phyloP scores from a whole-genome alignment of 2,888 invertebrate species.

The Heliconius cydno region DNA sequence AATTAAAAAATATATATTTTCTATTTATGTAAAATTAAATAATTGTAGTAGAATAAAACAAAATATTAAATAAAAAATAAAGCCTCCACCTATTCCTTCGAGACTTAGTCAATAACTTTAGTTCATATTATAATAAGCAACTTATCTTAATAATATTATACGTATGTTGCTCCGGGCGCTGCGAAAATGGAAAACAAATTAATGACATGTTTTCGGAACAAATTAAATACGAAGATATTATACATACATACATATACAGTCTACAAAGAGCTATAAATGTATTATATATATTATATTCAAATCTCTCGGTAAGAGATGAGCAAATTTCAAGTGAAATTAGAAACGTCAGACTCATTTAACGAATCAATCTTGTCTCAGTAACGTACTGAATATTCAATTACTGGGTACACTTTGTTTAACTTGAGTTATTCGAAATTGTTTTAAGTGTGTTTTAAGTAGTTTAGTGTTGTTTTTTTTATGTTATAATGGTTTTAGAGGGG shows the following conservation, averaged over 20 bases:
- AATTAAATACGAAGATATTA: background rate
- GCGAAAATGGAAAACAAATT: slow-evolving; percentile 11
- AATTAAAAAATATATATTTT: background rate
- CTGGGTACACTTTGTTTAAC: background rate
- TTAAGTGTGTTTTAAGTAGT: background rate
- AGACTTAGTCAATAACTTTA: background rate
- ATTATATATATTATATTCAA: slow-evolving; percentile 1
- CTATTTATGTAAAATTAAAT: background rate
- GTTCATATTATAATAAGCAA: background rate
- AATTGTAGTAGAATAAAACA: background rate
- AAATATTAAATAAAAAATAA: background rate
- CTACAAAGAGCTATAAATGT: background rate
- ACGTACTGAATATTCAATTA: slow-evolving; percentile 19
- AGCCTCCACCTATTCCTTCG: background rate
- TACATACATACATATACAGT: background rate
- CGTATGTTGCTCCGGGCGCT: slow-evolving; percentile 13
- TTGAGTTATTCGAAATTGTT: background rate
- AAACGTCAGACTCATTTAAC: slow-evolving; percentile 22
- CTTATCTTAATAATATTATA: slow-evolving; percentile 1
- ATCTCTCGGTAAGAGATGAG: slow-evolving; percentile 11
- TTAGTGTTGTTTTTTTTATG: background rate
- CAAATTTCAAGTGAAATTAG: slow-evolving; percentile 18
- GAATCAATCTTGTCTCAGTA: slow-evolving; percentile 10
- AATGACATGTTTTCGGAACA: slow-evolving; percentile 10
- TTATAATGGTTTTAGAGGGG: background rate